Percentiles rank a stretch among this genome's conserved stretches.
Conservation (phyloP, 2,888 invertebrate genomes). For the Allacma fusca region DNA sequence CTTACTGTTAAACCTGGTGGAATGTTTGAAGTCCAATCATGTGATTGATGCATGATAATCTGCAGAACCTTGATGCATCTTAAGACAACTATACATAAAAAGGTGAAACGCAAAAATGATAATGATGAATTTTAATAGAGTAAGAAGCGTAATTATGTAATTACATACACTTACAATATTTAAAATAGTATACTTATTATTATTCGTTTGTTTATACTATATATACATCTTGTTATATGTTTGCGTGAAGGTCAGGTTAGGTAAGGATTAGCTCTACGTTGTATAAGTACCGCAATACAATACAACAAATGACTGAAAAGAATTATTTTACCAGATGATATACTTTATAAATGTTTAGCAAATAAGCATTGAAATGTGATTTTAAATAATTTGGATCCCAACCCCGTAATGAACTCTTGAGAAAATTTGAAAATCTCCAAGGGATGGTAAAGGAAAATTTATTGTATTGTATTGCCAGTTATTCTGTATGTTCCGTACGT, state of each 20-base stretch:
- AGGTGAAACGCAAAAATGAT: neutral
- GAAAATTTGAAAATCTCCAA: neutral
- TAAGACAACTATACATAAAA: neutral
- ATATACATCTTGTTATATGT: constrained; percentile 11
- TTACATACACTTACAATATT: neutral
- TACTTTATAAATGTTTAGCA: constrained; percentile 42
- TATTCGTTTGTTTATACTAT: constrained; percentile 27
- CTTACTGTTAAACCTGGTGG: neutral
- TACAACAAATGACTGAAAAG: constrained; percentile 47
- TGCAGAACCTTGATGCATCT: neutral
- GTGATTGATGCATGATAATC: neutral
- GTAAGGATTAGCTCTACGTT: constrained; percentile 23
- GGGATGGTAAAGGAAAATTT: constrained; percentile 37
- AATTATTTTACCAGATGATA: constrained; percentile 44
- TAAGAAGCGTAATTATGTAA: neutral
- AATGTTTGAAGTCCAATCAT: constrained; percentile 3
- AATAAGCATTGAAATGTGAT: constrained; percentile 41
- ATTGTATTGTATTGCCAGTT: constrained; percentile 45
- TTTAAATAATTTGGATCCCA: constrained; percentile 29
- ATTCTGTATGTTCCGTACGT: neutral
- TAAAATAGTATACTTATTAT: constrained; percentile 2
- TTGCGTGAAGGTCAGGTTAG: constrained; percentile 14
- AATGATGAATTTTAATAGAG: constrained; percentile 5
- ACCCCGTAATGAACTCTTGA: neutral
- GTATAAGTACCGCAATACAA: constrained; percentile 43